Conservation (phyloP, 2,113 vertebrate genomes). For the Gallinago undulata region DNA sequence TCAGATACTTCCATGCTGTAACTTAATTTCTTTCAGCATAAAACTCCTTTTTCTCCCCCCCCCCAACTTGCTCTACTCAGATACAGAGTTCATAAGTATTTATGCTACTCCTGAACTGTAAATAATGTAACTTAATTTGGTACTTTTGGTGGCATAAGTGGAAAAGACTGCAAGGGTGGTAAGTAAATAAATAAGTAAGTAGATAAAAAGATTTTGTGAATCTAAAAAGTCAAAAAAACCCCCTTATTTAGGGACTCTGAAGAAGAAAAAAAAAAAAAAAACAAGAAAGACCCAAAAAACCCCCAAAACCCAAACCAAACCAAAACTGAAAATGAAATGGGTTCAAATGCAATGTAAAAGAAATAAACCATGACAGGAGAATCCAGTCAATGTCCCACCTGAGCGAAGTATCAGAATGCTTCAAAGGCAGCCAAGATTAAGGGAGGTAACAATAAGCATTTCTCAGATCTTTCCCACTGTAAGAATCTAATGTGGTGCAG, state of each 20-base stretch:
- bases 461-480: neutral
- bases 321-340: neutral
- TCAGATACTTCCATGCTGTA: neutral
- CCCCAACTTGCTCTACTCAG: neutral
- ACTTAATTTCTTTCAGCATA: neutral
- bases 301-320: neutral
- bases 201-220: neutral
- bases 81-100: neutral
- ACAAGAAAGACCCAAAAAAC: too few species aligned
- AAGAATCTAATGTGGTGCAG: neutral
- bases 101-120: neutral
- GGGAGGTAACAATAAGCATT: neutral
- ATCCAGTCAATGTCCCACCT: neutral
- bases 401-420: neutral
- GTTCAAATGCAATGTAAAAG: neutral
- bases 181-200: too few species aligned
- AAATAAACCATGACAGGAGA: neutral
- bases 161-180: neutral
- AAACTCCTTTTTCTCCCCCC: neutral
- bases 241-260: neutral
- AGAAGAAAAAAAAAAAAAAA: neutral
- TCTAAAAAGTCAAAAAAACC: neutral
- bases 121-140: neutral
- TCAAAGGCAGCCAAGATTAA: neutral
- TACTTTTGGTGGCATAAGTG: neutral